Evolutionary conservation across 2,797 vertebrate genomes (phyloP).

Genomic region (Ibycter americanus): DNA sequence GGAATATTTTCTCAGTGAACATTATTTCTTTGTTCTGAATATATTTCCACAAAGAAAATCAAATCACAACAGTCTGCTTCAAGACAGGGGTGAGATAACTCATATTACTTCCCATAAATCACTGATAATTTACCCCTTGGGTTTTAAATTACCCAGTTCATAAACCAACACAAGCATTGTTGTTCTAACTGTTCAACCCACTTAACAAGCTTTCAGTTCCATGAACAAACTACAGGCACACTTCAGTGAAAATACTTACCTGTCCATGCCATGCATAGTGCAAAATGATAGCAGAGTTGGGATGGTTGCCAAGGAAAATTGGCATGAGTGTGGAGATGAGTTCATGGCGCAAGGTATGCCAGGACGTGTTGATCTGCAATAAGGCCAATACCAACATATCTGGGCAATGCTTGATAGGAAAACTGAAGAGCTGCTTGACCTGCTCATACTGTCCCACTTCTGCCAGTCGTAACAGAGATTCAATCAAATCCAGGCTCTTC

Average conservation of each 20-base stretch:
- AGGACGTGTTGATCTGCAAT: conserved; percentile 96
- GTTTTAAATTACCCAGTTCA: not conserved
- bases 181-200: not conserved
- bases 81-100: not conserved
- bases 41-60: not conserved
- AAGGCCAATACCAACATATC: conserved; percentile 98
- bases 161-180: not conserved
- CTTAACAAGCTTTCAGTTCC: not conserved
- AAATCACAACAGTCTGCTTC: not conserved
- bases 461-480: conserved; percentile 91
- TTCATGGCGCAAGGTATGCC: conserved; percentile 97
- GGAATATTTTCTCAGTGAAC: not conserved
- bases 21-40: not conserved
- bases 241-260: conserved; percentile 75
- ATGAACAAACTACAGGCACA: not conserved
- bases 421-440: conserved; percentile 98
- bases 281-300: conserved; percentile 99
- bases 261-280: conserved; percentile 99
- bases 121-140: not conserved
- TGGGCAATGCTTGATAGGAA: conserved; percentile 98
- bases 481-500: conserved; percentile 99
- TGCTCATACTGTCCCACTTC: conserved; percentile 98
- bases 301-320: conserved; percentile 98
- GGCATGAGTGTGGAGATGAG: conserved; percentile 99
- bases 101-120: not conserved